These are phyloP conservation scores for Atrichornis clamosus DNA, from an alignment of 2,113 vertebrate genomes.

Conservation along the genomic window DNA sequence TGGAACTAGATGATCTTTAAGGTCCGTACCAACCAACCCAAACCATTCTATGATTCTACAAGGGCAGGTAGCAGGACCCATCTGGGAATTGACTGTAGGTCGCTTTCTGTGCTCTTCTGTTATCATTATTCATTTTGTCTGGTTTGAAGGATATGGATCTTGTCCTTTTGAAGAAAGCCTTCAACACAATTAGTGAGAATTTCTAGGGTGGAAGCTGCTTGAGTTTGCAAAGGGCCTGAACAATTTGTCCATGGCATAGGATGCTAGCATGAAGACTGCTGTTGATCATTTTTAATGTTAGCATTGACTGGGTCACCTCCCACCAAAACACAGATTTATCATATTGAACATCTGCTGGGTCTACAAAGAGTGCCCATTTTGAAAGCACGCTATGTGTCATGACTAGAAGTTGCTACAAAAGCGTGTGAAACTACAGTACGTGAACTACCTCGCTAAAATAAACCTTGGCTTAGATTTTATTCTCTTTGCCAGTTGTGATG, in stretches of 20 bases:
- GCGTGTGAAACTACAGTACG: neutral
- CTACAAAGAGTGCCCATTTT: neutral
- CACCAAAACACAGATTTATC: neutral
- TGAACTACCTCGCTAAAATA: neutral
- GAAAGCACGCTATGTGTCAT: neutral
- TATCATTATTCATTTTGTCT: neutral
- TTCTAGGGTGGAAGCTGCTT: neutral
- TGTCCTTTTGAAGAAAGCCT: neutral
- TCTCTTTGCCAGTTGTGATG: neutral
- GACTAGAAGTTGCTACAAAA: neutral
- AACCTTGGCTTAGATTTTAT: neutral
- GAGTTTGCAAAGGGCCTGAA: neutral
- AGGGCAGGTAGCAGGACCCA: neutral
- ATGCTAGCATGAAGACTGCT: neutral
- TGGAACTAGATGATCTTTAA: neutral
- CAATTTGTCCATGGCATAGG: neutral
- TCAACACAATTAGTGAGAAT: neutral
- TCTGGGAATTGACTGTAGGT: neutral
- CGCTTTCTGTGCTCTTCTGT: fast-evolving
- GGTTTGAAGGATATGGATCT: neutral
- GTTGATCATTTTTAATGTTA: neutral
- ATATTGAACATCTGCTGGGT: neutral
- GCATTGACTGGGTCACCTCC: neutral
- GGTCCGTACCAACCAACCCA: neutral
- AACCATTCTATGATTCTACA: neutral